Evolutionary conservation across 2,888 invertebrate genomes (phyloP).

Genomic region (Arrhopalites spinosus): DNA sequence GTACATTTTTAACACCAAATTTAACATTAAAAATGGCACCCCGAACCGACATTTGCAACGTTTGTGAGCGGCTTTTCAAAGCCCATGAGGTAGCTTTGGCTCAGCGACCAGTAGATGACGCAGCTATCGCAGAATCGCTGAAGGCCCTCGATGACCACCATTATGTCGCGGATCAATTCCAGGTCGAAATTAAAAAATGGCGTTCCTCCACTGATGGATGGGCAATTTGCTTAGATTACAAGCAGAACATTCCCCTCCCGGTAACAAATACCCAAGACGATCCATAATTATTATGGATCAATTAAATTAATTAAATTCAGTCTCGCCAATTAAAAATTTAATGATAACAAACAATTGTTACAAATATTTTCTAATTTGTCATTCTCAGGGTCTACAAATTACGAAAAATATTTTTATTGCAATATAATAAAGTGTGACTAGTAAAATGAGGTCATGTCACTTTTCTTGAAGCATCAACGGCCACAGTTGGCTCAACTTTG

Average conservation of each 20-base stretch:
- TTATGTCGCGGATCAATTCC: background rate
- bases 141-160: background rate
- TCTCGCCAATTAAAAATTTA: background rate
- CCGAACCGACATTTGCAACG: background rate
- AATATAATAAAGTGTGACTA: background rate
- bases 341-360: background rate
- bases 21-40: background rate
- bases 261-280: conserved; percentile 35
- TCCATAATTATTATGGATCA: too few relatives aligned
- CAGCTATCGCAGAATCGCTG: background rate
- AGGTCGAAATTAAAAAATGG: background rate
- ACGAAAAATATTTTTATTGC: background rate
- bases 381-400: background rate
- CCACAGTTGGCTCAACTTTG: background rate
- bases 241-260: conserved; percentile 42
- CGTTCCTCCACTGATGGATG: background rate
- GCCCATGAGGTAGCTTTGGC: background rate
- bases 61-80: background rate
- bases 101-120: background rate
- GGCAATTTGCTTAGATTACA: conserved; percentile 30
- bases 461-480: background rate
- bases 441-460: background rate
- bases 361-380: background rate
- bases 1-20: background rate
- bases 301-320: too few relatives aligned